Evolutionary conservation across 1,140 invertebrate genomes (phyloP).

Genomic region (Drosophila saltans): DNA sequence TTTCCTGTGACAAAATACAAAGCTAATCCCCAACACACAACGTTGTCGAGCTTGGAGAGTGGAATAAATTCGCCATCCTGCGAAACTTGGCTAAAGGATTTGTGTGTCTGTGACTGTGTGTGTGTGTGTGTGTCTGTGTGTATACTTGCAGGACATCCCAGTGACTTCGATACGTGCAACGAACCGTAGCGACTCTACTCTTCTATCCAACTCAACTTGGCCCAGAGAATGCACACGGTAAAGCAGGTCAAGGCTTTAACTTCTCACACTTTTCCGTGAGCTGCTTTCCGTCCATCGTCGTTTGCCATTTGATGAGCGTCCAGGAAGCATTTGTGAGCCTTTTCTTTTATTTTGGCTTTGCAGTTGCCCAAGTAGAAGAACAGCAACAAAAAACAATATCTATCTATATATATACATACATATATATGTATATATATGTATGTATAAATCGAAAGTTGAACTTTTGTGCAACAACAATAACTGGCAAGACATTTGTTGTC

Average conservation of each 20-base stretch:
- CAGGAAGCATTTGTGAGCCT: constrained; percentile 27
- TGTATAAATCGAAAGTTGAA: constrained; percentile 67
- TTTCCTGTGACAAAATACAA: constrained; percentile 82
- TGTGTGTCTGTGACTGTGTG: constrained; percentile 21
- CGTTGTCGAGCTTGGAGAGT: constrained; percentile 34
- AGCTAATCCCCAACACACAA: constrained; percentile 70
- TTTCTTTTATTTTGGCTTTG: constrained; percentile 35
- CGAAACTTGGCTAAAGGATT: constrained; percentile 72
- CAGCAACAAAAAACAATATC: no score
- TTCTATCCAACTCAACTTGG: constrained; percentile 19
- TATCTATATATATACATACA: no score
- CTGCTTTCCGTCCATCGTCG: constrained; percentile 55
- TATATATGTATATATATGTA: no score
- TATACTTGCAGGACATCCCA: constrained; percentile 36
- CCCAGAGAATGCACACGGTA: not conserved
- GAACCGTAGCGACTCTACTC: constrained; percentile 21
- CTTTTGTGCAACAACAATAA: constrained; percentile 47
- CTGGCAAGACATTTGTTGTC: constrained; percentile 73
- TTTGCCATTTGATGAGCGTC: constrained; percentile 70
- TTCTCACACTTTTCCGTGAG: constrained; percentile 51
- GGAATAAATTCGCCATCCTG: constrained; percentile 43
- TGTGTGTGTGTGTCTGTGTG: constrained; percentile 25
- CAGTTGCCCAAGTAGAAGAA: constrained; percentile 52
- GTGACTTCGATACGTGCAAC: constrained; percentile 68
- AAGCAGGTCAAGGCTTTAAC: constrained; percentile 73